Base-by-base conservation (phyloP, 2,113 vertebrate species). In the Ceyx cyanopectus region DNA sequence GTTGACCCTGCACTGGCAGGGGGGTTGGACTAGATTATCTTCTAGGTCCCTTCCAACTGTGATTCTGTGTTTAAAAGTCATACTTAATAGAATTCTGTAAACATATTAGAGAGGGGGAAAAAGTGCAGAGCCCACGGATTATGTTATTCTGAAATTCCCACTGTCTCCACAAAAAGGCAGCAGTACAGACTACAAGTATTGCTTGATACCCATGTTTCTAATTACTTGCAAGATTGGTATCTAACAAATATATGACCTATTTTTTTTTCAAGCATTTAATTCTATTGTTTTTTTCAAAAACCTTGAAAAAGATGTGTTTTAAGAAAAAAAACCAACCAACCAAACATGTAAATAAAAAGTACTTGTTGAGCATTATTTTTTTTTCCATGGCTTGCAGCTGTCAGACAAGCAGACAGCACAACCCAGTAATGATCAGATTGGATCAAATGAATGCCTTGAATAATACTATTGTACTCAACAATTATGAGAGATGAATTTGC, bases 221-320 rank as follows among this genome's bases (percentile, higher is more conserved):
- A 93, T 95, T 93, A 87, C 87, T 93, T 85, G 72, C 1, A 12
- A 91, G 92, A 92, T 93, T 89, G 92, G 56, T 85, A 85, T 91
- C 92, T 94, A 77, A 81, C 62, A 76, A 93, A 95, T 93, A 93
- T 87, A 94, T 77, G 92, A 96, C 92, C 94, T 95, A 93, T 87
- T 96, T 96, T 95, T 96, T 70, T 89, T 72, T 89, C 72, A 76
- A 91, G 51, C 67, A 82, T 85, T 91, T 91, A 76, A 95, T 87
- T 67, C 84, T 92, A 63, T 89, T 96, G 88, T 94, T 95, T 73
- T 92, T 94, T 88, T 58, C 86, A 10, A 37, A 86, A 95, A 92
- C 67, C 81, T 85, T 92, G 45, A 89, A 66, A 95, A 91, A 85
- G 87, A 91, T 74, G 79, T 89, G 73, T 94, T 93, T 95, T 69